Percentiles rank a stretch among this genome's conserved stretches.
phyloP scores from a whole-genome alignment of 2,888 invertebrate genomes.

The Tetanocera ferruginea region DNA sequence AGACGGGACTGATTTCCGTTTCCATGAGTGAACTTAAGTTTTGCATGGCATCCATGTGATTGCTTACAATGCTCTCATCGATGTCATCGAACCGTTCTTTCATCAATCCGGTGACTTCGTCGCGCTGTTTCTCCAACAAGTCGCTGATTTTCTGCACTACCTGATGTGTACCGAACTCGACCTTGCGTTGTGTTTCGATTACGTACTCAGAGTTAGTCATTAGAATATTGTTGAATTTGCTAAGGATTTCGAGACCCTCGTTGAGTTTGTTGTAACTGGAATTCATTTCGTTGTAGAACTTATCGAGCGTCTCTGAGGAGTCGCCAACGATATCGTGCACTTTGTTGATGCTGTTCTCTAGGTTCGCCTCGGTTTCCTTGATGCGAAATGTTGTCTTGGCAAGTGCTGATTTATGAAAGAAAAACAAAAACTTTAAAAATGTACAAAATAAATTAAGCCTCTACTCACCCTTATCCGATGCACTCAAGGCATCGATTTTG shows the following conservation, averaged over 20 bases:
- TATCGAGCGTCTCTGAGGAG: slow-evolving; percentile 73
- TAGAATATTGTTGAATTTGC: slow-evolving; percentile 83
- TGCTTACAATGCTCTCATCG: slow-evolving; percentile 78
- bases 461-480: slow-evolving; percentile 71
- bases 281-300: slow-evolving; percentile 73
- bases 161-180: slow-evolving; percentile 88
- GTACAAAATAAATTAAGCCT: not conserved
- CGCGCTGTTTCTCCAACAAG: slow-evolving; percentile 76
- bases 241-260: slow-evolving; percentile 73
- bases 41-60: slow-evolving; percentile 79
- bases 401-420: slow-evolving; percentile 62
- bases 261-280: slow-evolving; percentile 73
- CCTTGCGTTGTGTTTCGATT: slow-evolving; percentile 83
- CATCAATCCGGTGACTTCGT: slow-evolving; percentile 77
- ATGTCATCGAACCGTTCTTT: slow-evolving; percentile 79
- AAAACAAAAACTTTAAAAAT: slow-evolving; percentile 18
- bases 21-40: slow-evolving; percentile 85
- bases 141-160: slow-evolving; percentile 82
- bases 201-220: slow-evolving; percentile 88
- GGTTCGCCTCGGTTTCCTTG: slow-evolving; percentile 72
- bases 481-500: slow-evolving; percentile 70
- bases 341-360: slow-evolving; percentile 72
- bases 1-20: slow-evolving; percentile 85
- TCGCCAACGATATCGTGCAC: slow-evolving; percentile 73
- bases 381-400: slow-evolving; percentile 72